phyloP scores from a whole-genome alignment of 53 echinoderm and acorn worm species.

The Crossaster papposus region DNA sequence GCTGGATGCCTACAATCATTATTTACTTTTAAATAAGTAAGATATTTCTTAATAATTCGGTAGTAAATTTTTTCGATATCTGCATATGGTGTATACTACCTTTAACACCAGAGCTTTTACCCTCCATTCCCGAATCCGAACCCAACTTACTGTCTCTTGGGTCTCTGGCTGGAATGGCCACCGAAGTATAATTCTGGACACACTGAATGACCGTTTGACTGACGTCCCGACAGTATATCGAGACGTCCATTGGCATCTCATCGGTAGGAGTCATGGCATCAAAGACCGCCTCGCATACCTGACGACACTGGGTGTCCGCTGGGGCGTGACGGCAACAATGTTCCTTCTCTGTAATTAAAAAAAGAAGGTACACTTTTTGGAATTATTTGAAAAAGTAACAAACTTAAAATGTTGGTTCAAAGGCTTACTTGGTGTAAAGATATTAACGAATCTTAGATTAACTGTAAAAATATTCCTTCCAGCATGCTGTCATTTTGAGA shows the following conservation, averaged over 20 bases:
- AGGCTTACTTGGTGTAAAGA: too few species aligned
- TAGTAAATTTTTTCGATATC: too few species aligned
- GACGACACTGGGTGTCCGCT: conserved; percentile 70
- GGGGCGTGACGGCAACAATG: conserved; percentile 78
- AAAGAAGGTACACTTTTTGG: not conserved
- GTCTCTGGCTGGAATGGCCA: conserved; percentile 71
- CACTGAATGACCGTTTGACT: conserved; percentile 76
- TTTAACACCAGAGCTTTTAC: not conserved
- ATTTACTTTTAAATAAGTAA: too few species aligned
- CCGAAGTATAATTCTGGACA: conserved; percentile 84
- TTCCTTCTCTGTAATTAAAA: conserved; percentile 75
- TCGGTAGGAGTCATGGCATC: conserved; percentile 75
- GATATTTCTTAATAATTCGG: too few species aligned
- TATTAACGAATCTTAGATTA: too few species aligned
- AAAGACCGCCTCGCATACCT: conserved; percentile 84
- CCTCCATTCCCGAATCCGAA: not conserved
- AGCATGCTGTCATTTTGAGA: too few species aligned
- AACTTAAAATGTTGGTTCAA: too few species aligned
- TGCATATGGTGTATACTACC: too few species aligned
- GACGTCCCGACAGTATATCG: conserved; percentile 72
- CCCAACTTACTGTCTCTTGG: conserved; percentile 90
- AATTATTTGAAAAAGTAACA: too few species aligned
- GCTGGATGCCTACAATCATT: too few species aligned
- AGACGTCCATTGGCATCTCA: conserved; percentile 75
- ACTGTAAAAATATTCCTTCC: too few species aligned